Evolutionary conservation across 2,888 invertebrate species (phyloP).

Genomic region (Lithophane socia): DNA sequence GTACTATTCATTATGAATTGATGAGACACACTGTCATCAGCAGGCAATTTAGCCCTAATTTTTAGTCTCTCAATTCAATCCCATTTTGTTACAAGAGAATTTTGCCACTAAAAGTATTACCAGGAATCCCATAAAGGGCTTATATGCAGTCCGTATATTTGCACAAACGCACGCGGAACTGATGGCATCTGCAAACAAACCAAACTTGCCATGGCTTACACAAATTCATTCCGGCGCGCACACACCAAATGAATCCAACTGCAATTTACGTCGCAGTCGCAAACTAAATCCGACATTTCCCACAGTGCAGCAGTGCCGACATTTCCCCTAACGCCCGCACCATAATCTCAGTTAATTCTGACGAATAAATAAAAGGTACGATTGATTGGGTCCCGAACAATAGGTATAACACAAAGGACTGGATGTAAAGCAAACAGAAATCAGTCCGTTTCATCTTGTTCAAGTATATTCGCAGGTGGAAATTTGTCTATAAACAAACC

Average conservation of each 20-base stretch:
- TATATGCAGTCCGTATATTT: conserved; percentile 13
- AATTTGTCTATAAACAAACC: conserved; percentile 81
- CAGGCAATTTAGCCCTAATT: not conserved
- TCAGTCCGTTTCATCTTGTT: conserved; percentile 70
- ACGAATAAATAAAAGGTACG: conserved; percentile 65
- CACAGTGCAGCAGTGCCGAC: not conserved
- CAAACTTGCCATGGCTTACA: conserved; percentile 44
- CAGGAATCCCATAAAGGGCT: not conserved
- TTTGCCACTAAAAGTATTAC: not conserved
- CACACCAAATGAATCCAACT: conserved; percentile 48
- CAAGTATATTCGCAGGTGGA: conserved; percentile 76
- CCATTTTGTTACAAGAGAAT: not conserved
- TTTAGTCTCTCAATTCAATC: not conserved
- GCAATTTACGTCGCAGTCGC: conserved; percentile 49
- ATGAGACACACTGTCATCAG: not conserved
- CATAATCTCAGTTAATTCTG: conserved; percentile 62
- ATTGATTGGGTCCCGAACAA: conserved; percentile 65
- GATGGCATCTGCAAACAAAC: conserved; percentile 46
- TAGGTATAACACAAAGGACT: conserved; percentile 56
- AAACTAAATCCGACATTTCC: conserved; percentile 25
- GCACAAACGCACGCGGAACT: conserved; percentile 29
- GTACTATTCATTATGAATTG: not conserved
- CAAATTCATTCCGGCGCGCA: conserved; percentile 50
- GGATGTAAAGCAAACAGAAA: conserved; percentile 74
- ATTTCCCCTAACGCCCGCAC: conserved; percentile 39